Base-by-base conservation (phyloP, 1,140 invertebrate genomes). In the Drosophila ambigua region DNA sequence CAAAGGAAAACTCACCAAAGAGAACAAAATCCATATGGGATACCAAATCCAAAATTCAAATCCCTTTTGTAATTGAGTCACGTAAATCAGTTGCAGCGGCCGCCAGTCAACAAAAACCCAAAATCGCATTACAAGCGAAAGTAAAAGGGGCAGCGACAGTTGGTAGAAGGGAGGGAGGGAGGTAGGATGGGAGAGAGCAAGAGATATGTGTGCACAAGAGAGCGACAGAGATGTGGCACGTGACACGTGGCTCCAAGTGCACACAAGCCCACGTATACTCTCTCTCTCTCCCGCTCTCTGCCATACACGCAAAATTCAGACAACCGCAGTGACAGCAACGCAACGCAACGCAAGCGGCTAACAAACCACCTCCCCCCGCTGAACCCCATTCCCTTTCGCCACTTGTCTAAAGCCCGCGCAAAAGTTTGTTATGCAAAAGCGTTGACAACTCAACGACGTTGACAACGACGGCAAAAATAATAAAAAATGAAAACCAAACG, bases 51-150 rank as follows among this genome's bases (percentile, higher is more conserved):
- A 77, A 77, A 50, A 71, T 69, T 71, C 67, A 71, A 71, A 71
- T 72, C 69, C 72, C 74, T 68, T 80, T 77, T 39, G 67, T 82
- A 77, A 90, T 90, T 85, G 85, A 90, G 75, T 89, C 80, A 89
- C 79, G 81, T 89, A 82, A 79, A 80, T 84, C 64, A 73, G 61
- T 63, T 61, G 73, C 58, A 77, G 58, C 73, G 65, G 50, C 73
- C 50, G 72, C 45, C 69, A 54, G 72, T 69, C 57, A 75, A 55
- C 64, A 63, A 49, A 63, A 69, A 35, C n/a, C 61, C 62, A 24
- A 75, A 75, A 75, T 75, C 72, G 49, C 72, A 75, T 75, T 75
- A 75, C 72, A 59, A 55, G 53, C 31, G 48, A 75, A 58, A 75
- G 48, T 65, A 53, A 65, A 52, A 51, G 35, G 15, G 67, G 13